Base-by-base conservation (phyloP, 2,113 vertebrate genomes). In the Collichthys lucidus region DNA sequence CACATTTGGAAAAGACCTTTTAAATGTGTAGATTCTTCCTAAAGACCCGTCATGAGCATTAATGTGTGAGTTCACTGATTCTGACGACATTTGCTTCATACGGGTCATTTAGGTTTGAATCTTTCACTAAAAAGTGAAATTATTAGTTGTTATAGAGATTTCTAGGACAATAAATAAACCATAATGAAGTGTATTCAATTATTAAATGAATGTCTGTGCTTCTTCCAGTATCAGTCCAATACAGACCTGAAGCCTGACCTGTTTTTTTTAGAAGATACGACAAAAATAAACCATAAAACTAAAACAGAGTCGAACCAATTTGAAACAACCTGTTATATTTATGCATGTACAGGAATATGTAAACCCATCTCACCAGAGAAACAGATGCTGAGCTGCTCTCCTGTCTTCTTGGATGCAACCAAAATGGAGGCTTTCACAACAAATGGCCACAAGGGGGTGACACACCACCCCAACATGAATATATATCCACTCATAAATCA, bases 361-460 rank as follows among this genome's bases (percentile, higher is more conserved):
- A 52, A 53, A 53, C 22, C 69, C 11, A 31, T 59, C 9, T 57
- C 50, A n/a, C 11, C 19, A 14, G n/a, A 53, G 5, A 59, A 16
- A 19, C 1, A 44, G 1, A 11, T 14, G 19, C 4, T 42, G 4
- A 56, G 3, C 5, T n/a, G 42, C 16, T 35, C 31, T 35, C 6
- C 31, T 35, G 5, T 10, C 42, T 17, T 7, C 5, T 11, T n/a
- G 22, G 16, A 31, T 46, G 20, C 29, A 42, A 65, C 26, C 11
- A 11, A 26, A n/a, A 26, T 22, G 3, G 3, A 59, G n/a, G 22
- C 4, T 11, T 62, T 56, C 24, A 55, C 16, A 63, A 20, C 5
- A n/a, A 35, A 47, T 75, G 14, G 15, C 64, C 64, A 74, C 71
- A 69, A 40, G 35, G 4, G 19, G 72, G 24, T 0, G 47, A 75